These are phyloP conservation scores for Acanthosepion lycidas DNA, from an alignment of 2,888 invertebrate species.

Conservation along the genomic window DNA sequence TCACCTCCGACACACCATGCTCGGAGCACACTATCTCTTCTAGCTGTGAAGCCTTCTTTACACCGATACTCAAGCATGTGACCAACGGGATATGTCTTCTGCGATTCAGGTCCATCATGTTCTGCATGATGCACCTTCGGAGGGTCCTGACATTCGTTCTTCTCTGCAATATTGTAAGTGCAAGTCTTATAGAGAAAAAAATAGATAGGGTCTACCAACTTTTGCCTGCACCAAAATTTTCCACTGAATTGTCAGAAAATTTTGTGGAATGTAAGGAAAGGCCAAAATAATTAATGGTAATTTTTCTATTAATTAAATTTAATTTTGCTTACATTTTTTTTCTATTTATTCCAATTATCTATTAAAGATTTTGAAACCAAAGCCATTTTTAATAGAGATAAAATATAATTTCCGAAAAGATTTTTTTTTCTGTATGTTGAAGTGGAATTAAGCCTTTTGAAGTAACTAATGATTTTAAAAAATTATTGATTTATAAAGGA, in stretches of 20 bases:
- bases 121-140: slow-evolving; percentile 75
- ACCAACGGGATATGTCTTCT: slow-evolving; percentile 90
- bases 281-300: background rate
- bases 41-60: slow-evolving; percentile 85
- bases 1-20: slow-evolving; percentile 93
- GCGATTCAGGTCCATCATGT: slow-evolving; percentile 85
- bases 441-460: background rate
- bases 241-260: background rate
- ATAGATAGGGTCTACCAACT: background rate
- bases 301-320: background rate
- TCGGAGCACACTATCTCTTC: slow-evolving; percentile 90
- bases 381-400: background rate
- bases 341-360: background rate
- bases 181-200: slow-evolving; percentile 33
- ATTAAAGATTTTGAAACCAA: background rate
- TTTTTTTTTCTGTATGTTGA: background rate
- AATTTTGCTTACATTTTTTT: background rate
- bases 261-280: background rate
- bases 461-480: too few relatives aligned
- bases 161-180: slow-evolving; percentile 45
- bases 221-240: slow-evolving; percentile 20
- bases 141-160: slow-evolving; percentile 73
- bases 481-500: too few relatives aligned
- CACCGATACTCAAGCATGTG: slow-evolving; percentile 94
- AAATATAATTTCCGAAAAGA: background rate